A percentile compares a stretch with the other conserved stretches of the same genome.
Conservation (phyloP, 2,888 invertebrate species). For the Mimachlamys varia region DNA sequence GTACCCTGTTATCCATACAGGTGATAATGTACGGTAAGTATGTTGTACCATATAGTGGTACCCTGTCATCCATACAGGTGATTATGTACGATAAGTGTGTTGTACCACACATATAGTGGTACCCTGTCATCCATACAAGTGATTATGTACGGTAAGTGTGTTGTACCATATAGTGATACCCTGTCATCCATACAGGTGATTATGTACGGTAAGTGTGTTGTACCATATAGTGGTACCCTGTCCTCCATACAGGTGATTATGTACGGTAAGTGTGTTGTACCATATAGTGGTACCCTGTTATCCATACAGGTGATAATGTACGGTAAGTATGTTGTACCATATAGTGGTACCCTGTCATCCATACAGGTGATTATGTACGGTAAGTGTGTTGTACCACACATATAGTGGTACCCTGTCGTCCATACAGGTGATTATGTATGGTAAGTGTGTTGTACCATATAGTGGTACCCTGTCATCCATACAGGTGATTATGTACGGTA, state of each 20-base stretch:
- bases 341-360: too few species aligned
- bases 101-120: too few species aligned
- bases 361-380: too few species aligned
- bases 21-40: background rate
- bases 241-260: background rate
- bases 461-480: too few species aligned
- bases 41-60: too few species aligned
- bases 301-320: too few species aligned
- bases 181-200: background rate
- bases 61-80: background rate
- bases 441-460: constrained; percentile 26
- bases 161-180: too few species aligned
- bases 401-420: too few species aligned
- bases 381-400: constrained; percentile 26
- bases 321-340: background rate
- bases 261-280: background rate
- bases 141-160: background rate
- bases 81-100: background rate
- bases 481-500: background rate
- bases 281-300: too few species aligned
- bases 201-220: background rate
- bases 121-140: background rate
- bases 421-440: too few species aligned
- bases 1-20: background rate
- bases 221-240: too few species aligned